These are phyloP conservation scores for Pammene fasciana DNA, from an alignment of 2,888 invertebrate genomes.

Conservation along the genomic window DNA sequence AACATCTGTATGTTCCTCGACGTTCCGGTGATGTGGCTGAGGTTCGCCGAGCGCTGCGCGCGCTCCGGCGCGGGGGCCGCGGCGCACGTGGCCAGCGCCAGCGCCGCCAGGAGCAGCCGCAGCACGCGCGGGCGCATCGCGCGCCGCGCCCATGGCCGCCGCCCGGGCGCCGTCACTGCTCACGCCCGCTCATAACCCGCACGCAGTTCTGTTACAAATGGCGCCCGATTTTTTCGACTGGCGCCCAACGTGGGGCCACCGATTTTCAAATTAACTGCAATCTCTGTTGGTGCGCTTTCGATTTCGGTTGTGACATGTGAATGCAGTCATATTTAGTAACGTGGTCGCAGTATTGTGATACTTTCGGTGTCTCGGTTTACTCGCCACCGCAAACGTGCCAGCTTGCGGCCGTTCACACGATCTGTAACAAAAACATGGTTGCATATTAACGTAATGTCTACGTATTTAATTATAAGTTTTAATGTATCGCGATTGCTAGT, in stretches of 20 bases:
- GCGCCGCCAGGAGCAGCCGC: conserved; percentile 81
- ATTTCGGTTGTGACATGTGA: conserved; percentile 42
- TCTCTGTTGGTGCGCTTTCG: conserved; percentile 40
- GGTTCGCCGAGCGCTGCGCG: conserved; percentile 90
- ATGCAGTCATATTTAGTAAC: conserved; percentile 51
- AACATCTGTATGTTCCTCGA: conserved; percentile 92
- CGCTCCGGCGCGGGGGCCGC: conserved; percentile 82
- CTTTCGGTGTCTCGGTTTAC: conserved; percentile 56
- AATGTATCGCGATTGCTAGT: not conserved
- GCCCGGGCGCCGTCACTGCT: conserved; percentile 81
- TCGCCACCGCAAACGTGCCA: conserved; percentile 62
- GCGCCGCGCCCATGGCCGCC: conserved; percentile 82
- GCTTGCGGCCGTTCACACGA: conserved; percentile 66
- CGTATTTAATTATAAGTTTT: conserved; percentile 8
- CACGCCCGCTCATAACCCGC: conserved; percentile 67
- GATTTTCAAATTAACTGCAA: conserved; percentile 28
- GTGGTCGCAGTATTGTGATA: conserved; percentile 55
- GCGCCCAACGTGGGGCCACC: conserved; percentile 41
- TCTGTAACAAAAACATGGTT: conserved; percentile 63
- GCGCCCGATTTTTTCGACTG: conserved; percentile 29
- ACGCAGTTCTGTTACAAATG: conserved; percentile 40
- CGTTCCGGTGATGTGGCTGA: conserved; percentile 91
- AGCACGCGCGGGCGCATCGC: conserved; percentile 79
- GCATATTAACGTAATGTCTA: conserved; percentile 24
- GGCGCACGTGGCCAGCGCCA: conserved; percentile 80